Percentiles rank a stretch among this genome's conserved stretches.
These are phyloP conservation scores for Polypterus senegalus DNA, from an alignment of 2,113 vertebrate species.

Conservation along the genomic window DNA sequence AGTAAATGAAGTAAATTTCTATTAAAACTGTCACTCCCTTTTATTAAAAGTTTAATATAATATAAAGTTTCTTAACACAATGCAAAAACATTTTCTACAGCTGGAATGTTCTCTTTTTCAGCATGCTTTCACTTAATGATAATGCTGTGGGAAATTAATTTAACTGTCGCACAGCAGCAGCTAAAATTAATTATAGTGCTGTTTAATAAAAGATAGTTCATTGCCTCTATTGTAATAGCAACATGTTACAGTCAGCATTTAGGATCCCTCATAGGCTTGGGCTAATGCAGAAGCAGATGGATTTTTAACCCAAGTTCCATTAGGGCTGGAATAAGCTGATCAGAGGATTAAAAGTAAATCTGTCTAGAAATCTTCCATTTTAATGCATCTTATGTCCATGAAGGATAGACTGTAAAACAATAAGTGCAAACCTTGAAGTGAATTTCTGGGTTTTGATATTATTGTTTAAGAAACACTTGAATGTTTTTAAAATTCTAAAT, in stretches of 20 bases:
- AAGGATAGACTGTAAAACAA: no score
- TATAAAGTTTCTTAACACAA: no score
- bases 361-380: neutral
- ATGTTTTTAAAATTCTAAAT: no score
- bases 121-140: slow-evolving; percentile 41
- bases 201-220: slow-evolving; percentile 46
- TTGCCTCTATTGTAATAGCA: slow-evolving; percentile 41
- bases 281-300: slow-evolving; percentile 5
- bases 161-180: slow-evolving; percentile 45
- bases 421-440: no score
- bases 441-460: no score
- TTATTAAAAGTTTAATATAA: no score
- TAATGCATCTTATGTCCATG: neutral
- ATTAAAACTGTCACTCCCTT: no score
- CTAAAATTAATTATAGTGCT: slow-evolving; percentile 55
- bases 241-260: slow-evolving; percentile 3
- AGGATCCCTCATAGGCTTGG: slow-evolving; percentile 1
- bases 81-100: slow-evolving; percentile 25
- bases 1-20: no score
- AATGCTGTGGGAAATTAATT: slow-evolving; percentile 49
- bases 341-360: slow-evolving; percentile 11
- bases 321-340: slow-evolving; percentile 5
- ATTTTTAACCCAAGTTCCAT: slow-evolving; percentile 1
- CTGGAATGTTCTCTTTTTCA: slow-evolving; percentile 34
- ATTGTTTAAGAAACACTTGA: no score